These are phyloP conservation scores for Falco naumanni DNA, from an alignment of 2,797 vertebrate species.

Conservation along the genomic window DNA sequence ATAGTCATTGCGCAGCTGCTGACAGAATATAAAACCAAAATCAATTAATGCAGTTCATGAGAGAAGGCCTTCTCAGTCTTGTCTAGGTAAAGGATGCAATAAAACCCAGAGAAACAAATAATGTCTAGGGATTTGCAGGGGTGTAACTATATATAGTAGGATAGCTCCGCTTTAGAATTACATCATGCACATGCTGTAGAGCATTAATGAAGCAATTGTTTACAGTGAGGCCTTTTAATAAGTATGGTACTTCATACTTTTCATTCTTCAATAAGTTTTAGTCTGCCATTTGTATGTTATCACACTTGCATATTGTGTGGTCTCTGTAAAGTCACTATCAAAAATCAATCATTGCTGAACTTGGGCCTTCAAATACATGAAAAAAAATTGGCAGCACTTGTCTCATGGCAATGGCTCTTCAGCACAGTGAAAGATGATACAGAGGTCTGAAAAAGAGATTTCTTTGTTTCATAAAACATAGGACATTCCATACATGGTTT, in stretches of 20 bases:
- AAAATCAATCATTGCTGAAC: background rate
- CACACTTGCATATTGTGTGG: background rate
- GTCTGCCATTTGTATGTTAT: background rate
- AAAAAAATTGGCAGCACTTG: background rate
- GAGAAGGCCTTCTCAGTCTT: background rate
- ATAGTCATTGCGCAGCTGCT: background rate
- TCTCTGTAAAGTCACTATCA: background rate
- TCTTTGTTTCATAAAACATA: background rate
- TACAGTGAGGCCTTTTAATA: background rate
- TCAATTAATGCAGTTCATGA: background rate
- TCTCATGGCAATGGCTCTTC: background rate
- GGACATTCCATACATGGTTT: fast-evolving
- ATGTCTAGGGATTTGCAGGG: background rate
- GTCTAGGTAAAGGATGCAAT: background rate
- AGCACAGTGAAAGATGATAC: background rate
- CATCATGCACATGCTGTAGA: background rate
- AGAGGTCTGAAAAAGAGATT: background rate
- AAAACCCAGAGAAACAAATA: background rate
- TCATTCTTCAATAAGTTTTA: background rate
- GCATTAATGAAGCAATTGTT: background rate
- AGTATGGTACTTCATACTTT: background rate
- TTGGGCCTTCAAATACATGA: background rate
- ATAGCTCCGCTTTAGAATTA: background rate
- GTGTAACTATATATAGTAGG: background rate
- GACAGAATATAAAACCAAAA: background rate